Evolutionary conservation across 2,113 vertebrate species (phyloP).

Genomic region (Perca fluviatilis): DNA sequence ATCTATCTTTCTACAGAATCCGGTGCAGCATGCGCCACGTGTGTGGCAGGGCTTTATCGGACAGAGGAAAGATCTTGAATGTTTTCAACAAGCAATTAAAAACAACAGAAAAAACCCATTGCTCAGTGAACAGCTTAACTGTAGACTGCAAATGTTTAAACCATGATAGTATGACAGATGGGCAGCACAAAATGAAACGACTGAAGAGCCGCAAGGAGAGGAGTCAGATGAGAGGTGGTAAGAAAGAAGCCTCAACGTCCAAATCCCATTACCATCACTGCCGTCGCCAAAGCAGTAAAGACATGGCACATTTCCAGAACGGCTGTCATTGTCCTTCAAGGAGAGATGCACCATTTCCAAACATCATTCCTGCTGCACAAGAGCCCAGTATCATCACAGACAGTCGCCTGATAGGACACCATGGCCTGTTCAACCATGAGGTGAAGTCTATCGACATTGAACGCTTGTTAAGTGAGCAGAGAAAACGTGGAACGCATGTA

Average conservation of each 20-base stretch:
- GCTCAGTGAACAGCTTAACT: background rate
- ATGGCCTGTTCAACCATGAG: conserved; percentile 86
- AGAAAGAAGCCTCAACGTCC: conserved; percentile 34
- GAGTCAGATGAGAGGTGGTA: conserved; percentile 54
- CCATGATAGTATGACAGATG: conserved; percentile 12
- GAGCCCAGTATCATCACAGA: conserved; percentile 85
- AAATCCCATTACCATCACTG: conserved; percentile 39
- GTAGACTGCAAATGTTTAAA: conserved; percentile 28
- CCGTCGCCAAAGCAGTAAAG: conserved; percentile 36
- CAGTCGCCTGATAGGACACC: conserved; percentile 82
- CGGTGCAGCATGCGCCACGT: conserved; percentile 65
- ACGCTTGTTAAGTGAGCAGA: conserved; percentile 76
- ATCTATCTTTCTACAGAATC: conserved; percentile 47
- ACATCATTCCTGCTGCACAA: conserved; percentile 36
- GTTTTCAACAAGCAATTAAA: conserved; percentile 45
- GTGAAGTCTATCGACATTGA: conserved; percentile 86
- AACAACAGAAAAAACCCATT: conserved; percentile 33
- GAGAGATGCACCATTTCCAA: conserved; percentile 53
- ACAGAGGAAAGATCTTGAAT: conserved; percentile 44
- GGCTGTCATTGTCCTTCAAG: conserved; percentile 36
- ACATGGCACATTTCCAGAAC: conserved; percentile 33
- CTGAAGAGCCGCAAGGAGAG: conserved; percentile 84
- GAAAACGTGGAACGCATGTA: conserved; percentile 26
- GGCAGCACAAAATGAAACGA: conserved; percentile 73
- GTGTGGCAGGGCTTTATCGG: conserved; percentile 32